A percentile compares a stretch with the other conserved stretches of the same genome.
These are phyloP conservation scores for Podotricha telesiphe DNA, from an alignment of 2,888 invertebrate genomes.

Conservation along the genomic window DNA sequence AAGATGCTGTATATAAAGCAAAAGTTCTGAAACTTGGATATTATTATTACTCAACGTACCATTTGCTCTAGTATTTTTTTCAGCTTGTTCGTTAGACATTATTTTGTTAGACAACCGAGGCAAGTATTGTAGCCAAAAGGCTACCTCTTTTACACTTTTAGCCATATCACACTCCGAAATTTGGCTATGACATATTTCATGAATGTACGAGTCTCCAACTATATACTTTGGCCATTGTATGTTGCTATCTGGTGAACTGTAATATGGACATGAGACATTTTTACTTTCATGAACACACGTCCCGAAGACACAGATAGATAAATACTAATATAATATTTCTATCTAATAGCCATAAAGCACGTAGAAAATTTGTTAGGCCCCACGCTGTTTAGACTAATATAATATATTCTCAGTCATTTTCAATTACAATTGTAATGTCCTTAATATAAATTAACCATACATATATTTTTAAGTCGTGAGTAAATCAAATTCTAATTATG, in stretches of 20 bases:
- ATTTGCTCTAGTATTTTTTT: constrained; percentile 58
- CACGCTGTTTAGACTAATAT: no score
- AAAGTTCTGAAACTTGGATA: no score
- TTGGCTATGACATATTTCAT: constrained; percentile 63
- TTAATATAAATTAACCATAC: no score
- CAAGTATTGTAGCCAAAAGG: constrained; percentile 77
- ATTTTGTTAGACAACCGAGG: constrained; percentile 61
- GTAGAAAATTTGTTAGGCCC: no score
- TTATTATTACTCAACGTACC: constrained; percentile 50
- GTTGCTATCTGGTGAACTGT: constrained; percentile 83
- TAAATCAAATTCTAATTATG: not conserved
- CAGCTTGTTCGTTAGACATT: constrained; percentile 56
- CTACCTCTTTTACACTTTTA: constrained; percentile 57
- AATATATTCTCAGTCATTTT: no score
- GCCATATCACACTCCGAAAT: constrained; percentile 41
- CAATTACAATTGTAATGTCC: no score
- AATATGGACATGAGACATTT: constrained; percentile 34
- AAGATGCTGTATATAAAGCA: no score
- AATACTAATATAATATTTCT: not conserved
- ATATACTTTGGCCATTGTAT: constrained; percentile 85
- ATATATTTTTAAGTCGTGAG: not conserved
- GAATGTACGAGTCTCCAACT: constrained; percentile 75
- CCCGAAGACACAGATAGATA: not conserved
- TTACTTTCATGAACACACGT: not conserved
- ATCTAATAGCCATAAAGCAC: no score